Evolutionary conservation across 2,797 vertebrate species (phyloP).

Genomic region (Clarias laeviceps): DNA sequence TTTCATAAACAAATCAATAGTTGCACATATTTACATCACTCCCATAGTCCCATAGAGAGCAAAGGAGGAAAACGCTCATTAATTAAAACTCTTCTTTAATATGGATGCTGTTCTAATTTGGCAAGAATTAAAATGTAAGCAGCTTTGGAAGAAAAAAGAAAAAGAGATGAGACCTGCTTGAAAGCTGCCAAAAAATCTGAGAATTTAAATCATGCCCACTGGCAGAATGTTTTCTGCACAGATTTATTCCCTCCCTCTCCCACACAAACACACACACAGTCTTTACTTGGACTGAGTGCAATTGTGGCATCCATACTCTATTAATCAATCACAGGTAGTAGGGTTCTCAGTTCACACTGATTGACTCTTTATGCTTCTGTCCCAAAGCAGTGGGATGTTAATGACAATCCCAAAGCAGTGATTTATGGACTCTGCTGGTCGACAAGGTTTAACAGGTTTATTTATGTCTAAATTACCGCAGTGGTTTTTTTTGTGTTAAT

Average conservation of each 20-base stretch:
- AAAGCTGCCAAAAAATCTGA: slow-evolving; percentile 59
- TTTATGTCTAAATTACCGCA: slow-evolving; percentile 17
- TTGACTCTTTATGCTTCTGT: neutral
- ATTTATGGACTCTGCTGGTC: neutral
- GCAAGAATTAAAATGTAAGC: slow-evolving; percentile 69
- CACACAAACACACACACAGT: neutral
- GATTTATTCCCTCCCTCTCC: slow-evolving; percentile 52
- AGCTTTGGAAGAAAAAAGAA: slow-evolving; percentile 66
- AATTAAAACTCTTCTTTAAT: slow-evolving; percentile 76
- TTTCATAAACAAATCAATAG: slow-evolving; percentile 76
- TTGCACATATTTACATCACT: slow-evolving; percentile 74
- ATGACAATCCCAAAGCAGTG: neutral
- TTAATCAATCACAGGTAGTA: slow-evolving; percentile 44
- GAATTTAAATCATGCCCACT: slow-evolving; percentile 75
- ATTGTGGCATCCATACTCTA: slow-evolving; percentile 30
- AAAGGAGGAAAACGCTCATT: slow-evolving; percentile 64
- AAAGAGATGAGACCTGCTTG: slow-evolving; percentile 68
- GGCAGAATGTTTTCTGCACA: slow-evolving; percentile 73
- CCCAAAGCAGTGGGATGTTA: neutral
- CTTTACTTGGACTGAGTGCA: slow-evolving; percentile 27
- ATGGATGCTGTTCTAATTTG: slow-evolving; percentile 75
- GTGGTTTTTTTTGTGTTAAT: neutral
- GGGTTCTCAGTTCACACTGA: slow-evolving; percentile 42
- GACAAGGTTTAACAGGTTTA: neutral
- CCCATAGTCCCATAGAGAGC: slow-evolving; percentile 49